Base-by-base conservation (phyloP, 2,113 vertebrate genomes). In the Euleptes europaea region DNA sequence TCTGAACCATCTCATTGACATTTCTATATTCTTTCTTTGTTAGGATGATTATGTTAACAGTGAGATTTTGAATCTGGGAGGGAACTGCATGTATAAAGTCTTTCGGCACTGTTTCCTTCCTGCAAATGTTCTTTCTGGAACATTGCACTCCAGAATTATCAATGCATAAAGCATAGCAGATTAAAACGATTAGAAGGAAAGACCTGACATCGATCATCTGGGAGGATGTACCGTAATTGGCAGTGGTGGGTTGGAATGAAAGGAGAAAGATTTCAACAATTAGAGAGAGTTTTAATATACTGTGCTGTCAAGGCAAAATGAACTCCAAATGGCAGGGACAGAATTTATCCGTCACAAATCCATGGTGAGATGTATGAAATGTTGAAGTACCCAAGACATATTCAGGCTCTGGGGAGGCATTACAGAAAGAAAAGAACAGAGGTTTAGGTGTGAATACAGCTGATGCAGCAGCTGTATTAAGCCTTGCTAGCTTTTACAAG, bases 181-280 rank as follows among this genome's bases (percentile, higher is more conserved):
- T 13, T 78, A 11, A 23, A 40, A 49, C 85, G 72, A 79, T 71
- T 79, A 65, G 10, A 84, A 78, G n/a, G 74, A 75, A n/a, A 89
- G 66, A 51, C 11, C 42, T 67, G 67, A 49, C 0, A 1, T 71
- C 0, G 11, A 83, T 80, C 78, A 88, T 10, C 31, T n/a, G 38
- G 15, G 60, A 78, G 9, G 60, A 72, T 88, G 9, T 69, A 81
- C 66, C 67, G 3, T 67, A 47, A 83, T 40, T 75, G 86, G 63
- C 1, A 67, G 35, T 72, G 57, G 69, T 21, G 4, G 80, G 76
- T 73, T 57, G 73, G 42, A 49, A 85, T 65, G 69, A 80, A 80
- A 79, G 57, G 33, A 49, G 57, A 85, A 73, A 19, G 40, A 83
- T 44, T 40, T 78, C 28, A 82, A 4, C 72, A 78, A 78, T 80